Base-by-base conservation (phyloP, 2,113 vertebrate genomes). In the Caranx melampygus region DNA sequence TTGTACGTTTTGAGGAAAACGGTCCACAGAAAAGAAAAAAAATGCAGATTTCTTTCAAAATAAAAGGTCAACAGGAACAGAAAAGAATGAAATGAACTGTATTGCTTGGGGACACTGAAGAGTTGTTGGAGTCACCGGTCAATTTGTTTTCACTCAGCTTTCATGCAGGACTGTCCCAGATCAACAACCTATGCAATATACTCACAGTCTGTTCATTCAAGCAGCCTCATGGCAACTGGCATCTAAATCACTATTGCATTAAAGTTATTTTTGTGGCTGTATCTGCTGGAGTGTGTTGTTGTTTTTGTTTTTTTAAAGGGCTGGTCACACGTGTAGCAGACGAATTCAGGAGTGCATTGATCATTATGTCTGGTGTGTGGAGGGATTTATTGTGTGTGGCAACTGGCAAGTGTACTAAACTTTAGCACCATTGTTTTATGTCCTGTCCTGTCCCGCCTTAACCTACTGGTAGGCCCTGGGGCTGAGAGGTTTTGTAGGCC, bases 101-200 rank as follows among this genome's bases (percentile, higher is more conserved):
- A 58, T 81, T 79, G 85, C 73, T 55, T 31, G 55, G 60, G 70
- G 45, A 76, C 45, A 5, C 14, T 45, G 70, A 67, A 61, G 55
- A 44, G 11, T 15, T 21, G 63, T 78, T 51, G 58, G 72, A 75
- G 55, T 80, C 66, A 44, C 79, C 35, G 59, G 57, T 71, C 77
- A 33, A 26, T 26, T 47, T 85, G 44, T 83, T 85, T 85, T 74
- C 74, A 81, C 71, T 82, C 59, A 20, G 63, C 78, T 89, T 69
- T 82, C 71, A 62, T 70, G 79, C 80, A 83, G 84, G 75, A 88
- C 77, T 79, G 75, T 88, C 82, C 67, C 87, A 76, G n/a, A 84
- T 81, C 82, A 91, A 91, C 88, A 90, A 91, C 86, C 91, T 92
- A 93, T 93, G 92, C 92, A 94, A 94, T 91, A 87, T 85, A 75